Evolutionary conservation across 2,113 vertebrate species (phyloP).

Genomic region (Empidonax alnorum): DNA sequence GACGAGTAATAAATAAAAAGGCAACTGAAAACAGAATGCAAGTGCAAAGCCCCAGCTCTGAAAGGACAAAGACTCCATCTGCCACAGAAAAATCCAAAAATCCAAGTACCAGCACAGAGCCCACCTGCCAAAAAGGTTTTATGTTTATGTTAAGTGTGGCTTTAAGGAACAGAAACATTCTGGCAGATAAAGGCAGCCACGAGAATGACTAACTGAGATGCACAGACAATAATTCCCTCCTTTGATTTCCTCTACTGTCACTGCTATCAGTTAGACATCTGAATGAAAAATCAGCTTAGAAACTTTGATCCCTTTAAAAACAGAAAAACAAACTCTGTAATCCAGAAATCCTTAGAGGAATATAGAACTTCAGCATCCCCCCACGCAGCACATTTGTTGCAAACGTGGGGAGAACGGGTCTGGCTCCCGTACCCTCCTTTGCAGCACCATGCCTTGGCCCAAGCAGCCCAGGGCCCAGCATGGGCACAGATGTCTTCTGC

Average conservation of each 20-base stretch:
- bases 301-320: conserved; percentile 58
- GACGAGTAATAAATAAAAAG: conserved; percentile 50
- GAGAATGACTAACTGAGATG: conserved; percentile 58
- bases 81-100: conserved; percentile 54
- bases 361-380: background rate
- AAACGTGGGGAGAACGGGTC: accelerated
- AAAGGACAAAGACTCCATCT: conserved; percentile 60
- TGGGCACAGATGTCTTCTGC: accelerated
- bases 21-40: conserved; percentile 21
- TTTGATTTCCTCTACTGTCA: conserved; percentile 65
- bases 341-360: conserved; percentile 12
- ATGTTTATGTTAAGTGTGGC: conserved; percentile 57
- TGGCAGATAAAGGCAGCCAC: conserved; percentile 51
- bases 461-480: background rate
- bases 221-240: conserved; percentile 61
- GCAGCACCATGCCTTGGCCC: background rate
- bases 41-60: conserved; percentile 39
- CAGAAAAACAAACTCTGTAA: conserved; percentile 40
- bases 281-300: conserved; percentile 66
- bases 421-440: accelerated
- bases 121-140: conserved; percentile 65
- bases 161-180: conserved; percentile 66
- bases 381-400: background rate
- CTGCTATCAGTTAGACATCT: conserved; percentile 53
- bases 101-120: conserved; percentile 27